phyloP scores from a whole-genome alignment of 2,888 invertebrate genomes.

The Thera britannica region DNA sequence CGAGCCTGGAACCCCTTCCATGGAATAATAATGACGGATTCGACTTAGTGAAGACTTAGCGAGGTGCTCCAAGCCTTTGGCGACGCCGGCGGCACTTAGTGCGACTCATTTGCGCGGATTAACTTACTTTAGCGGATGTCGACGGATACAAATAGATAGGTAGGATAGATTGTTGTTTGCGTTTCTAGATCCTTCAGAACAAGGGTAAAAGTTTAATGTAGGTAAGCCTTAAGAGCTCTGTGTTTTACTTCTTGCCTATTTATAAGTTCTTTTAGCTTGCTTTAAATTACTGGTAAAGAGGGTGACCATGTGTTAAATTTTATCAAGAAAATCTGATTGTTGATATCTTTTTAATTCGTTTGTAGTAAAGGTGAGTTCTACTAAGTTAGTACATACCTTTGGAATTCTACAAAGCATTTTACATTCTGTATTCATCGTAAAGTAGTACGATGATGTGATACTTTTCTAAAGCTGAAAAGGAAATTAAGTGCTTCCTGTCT shows the following conservation, averaged over 20 bases:
- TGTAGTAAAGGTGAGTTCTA: no score
- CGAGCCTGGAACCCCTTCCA: slow-evolving; percentile 58
- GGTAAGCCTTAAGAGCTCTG: no score
- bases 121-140: slow-evolving; percentile 51
- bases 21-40: slow-evolving; percentile 79
- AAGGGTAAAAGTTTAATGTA: background rate
- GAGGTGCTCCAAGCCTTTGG: slow-evolving; percentile 44
- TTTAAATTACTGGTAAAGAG: no score
- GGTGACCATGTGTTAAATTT: no score
- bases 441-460: slow-evolving; percentile 16
- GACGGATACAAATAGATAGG: slow-evolving; percentile 31
- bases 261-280: no score
- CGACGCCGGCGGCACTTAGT: slow-evolving; percentile 44
- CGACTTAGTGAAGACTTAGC: slow-evolving; percentile 73
- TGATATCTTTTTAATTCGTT: no score
- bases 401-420: background rate
- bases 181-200: slow-evolving; percentile 1
- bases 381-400: no score
- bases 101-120: slow-evolving; percentile 59
- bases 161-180: slow-evolving; percentile 20
- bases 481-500: slow-evolving; percentile 31
- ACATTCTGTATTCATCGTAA: slow-evolving; percentile 2
- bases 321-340: no score
- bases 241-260: no score
- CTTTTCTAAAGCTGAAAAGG: slow-evolving; percentile 27